Evolutionary conservation across 2,113 vertebrate species (phyloP), one percentile per base, ranked within the genome.

Genomic region (Xenopus borealis): DNA sequence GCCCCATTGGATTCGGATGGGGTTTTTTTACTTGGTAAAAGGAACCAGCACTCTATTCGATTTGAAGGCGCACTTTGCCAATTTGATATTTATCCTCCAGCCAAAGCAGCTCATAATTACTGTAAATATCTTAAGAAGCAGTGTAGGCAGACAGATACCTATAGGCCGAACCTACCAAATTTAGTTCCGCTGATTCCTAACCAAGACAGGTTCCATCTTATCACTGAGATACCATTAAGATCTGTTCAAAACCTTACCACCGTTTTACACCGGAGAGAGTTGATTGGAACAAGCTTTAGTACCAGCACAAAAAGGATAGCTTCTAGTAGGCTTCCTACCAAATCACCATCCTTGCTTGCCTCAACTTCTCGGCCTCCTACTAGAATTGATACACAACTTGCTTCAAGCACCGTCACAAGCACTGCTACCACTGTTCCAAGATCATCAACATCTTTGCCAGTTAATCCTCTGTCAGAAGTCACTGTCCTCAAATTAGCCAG

Each of bases 31-130:
- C 89, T 99, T 65, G 97, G 96, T 63, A 98, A 92, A 86, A 93
- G 92, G 84, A 95, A 89, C 86, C 94, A 92, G 14, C 91, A 89
- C 50, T 90, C 94, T 0, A 93, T 94, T 81, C 92, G 92, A 55
- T 99, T 98, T 59, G 97, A 99, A 92, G 96, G 97, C 13, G 94
- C 96, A 72, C 86, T 99, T 79, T 99, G 97, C 86, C 97, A 99
- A 82, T 96, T 99, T 55, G 95, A 98, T 86, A 90, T 98, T 87
- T 94, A 97, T 86, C 95, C 96, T 52, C 95, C 96, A 17, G 86
- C 93, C n/a, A 90, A 92, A 92, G 95, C 95, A 89, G 91, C 95
- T 93, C 93, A 94, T 79, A 93, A 97, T 90, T 98, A 97, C 93
- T 98, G 97, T 88, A 91, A 94, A 88, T 94, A 94, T 88, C 94